Conservation (phyloP, 2,888 invertebrate species). For the Ectemnius lituratus region DNA sequence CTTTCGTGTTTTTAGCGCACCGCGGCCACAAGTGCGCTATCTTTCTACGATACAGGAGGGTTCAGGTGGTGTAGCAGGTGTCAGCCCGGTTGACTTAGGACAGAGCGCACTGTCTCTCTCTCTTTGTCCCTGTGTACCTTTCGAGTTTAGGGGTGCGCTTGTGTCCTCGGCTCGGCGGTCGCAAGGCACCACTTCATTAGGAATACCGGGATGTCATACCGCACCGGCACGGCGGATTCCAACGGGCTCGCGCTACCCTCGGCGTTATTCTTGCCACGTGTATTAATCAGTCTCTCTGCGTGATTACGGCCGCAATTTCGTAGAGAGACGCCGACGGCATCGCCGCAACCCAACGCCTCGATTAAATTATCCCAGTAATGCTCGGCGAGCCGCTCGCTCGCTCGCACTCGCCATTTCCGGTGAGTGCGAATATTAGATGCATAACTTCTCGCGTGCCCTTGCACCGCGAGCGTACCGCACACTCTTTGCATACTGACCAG, state of each 20-base stretch:
- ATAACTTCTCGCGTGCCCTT: slow-evolving; percentile 41
- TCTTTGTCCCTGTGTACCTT: no score
- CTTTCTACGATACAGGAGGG: not conserved
- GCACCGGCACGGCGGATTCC: no score
- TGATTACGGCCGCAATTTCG: slow-evolving; percentile 34
- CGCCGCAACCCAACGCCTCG: slow-evolving; percentile 9
- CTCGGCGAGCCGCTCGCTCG: slow-evolving; percentile 29
- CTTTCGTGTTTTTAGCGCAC: not conserved
- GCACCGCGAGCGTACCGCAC: slow-evolving; percentile 27
- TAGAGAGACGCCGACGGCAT: slow-evolving; percentile 12
- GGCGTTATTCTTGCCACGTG: slow-evolving; percentile 1
- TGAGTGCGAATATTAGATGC: slow-evolving; percentile 36
- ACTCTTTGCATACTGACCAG: slow-evolving; percentile 4
- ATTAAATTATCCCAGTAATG: slow-evolving; percentile 56
- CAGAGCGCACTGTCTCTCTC: no score
- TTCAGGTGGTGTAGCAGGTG: no score
- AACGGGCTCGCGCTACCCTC: not conserved
- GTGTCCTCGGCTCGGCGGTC: no score
- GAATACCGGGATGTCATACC: no score
- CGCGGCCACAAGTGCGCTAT: not conserved
- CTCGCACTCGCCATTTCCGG: slow-evolving; percentile 24
- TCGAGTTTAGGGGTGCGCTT: no score
- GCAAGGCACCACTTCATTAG: no score
- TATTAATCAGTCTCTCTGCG: slow-evolving; percentile 35
- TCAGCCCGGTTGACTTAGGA: no score